Base-by-base conservation (phyloP, 2,888 invertebrate genomes). In the Abscondita cerata region DNA sequence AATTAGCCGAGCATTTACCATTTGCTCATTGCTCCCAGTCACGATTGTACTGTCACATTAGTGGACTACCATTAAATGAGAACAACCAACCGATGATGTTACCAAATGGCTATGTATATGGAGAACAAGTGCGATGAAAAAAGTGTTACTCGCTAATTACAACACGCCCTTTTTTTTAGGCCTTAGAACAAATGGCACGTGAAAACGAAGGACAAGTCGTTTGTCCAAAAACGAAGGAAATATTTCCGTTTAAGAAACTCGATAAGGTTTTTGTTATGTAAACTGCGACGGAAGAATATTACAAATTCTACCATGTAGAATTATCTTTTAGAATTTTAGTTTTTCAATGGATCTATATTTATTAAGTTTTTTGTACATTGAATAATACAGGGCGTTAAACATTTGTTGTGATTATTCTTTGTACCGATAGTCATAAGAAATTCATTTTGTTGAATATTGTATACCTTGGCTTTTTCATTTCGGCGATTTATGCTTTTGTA, bases 191-290 rank as follows among this genome's bases (percentile, higher is more conserved):
- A 78, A 95, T 98, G 91, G 95, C 97, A 75, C 81, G 83, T 54
- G 91, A 93, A 77, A 95, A 96, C 75, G 92, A 95, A 73, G 97
- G 97, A 41, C 90, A 91, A 72, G 89, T 98, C 64, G 89, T 92
- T 64, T 99, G 98, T 80, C 97, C 98, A 25, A 89, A 96, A 76
- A 98, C 98, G 60, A 95, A 95, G 81, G 93, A 96, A 77, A 89
- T 91, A 69, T 98, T 91, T 83, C 87, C 90, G 66, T 89, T 94
- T 80, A 92, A 94, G 72, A 95, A 96, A 79, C 91, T 94, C 47
- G 96, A 97, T 79, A 97, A 98, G 82, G 97, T 98, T 48, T 99
- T 91, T 79, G 96, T 99, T 55, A 97, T 98, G 97, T 98, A 87
- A 87, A 48, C 38, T 34, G 16, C 3, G 31, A 25, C n/a, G n/a